phyloP scores from a whole-genome alignment of 2,797 vertebrate species.

The Pristis pectinata region DNA sequence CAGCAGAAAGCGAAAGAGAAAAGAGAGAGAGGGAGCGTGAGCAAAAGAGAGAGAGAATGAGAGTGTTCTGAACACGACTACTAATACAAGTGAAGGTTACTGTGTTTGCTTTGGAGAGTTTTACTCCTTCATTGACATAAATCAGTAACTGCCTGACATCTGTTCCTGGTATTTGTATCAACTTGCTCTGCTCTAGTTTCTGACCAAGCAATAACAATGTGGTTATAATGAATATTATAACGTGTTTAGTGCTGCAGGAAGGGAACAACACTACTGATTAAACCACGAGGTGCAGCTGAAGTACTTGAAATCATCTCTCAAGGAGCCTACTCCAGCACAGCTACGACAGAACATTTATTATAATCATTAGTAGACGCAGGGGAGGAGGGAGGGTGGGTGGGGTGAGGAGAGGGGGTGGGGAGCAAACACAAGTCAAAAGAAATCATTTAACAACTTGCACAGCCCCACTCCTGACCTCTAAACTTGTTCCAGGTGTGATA shows the following conservation, averaged over 20 bases:
- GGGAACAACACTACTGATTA: not conserved
- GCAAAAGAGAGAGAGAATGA: not conserved
- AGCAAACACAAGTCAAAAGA: not conserved
- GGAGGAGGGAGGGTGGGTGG: not conserved
- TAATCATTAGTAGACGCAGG: not conserved
- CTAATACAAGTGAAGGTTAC: conserved; percentile 9
- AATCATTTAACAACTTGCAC: not conserved
- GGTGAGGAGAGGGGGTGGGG: not conserved
- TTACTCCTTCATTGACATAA: conserved; percentile 4
- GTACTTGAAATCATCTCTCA: conserved; percentile 11
- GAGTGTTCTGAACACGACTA: not conserved
- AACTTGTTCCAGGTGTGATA: not conserved
- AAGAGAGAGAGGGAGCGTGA: not conserved
- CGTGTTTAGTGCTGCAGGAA: not conserved
- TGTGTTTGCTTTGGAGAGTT: conserved; percentile 7
- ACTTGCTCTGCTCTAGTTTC: not conserved
- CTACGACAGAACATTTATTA: not conserved
- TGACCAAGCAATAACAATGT: not conserved
- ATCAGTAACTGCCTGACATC: conserved; percentile 4
- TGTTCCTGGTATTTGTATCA: conserved; percentile 30
- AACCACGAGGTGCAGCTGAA: conserved; percentile 2
- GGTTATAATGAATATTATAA: conserved; percentile 8
- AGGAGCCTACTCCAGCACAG: not conserved
- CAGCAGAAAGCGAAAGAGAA: not conserved
- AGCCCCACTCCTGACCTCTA: not conserved